Evolutionary conservation across 2,113 vertebrate species (phyloP), one percentile per base, ranked within the genome.

Genomic region (Calypte anna): DNA sequence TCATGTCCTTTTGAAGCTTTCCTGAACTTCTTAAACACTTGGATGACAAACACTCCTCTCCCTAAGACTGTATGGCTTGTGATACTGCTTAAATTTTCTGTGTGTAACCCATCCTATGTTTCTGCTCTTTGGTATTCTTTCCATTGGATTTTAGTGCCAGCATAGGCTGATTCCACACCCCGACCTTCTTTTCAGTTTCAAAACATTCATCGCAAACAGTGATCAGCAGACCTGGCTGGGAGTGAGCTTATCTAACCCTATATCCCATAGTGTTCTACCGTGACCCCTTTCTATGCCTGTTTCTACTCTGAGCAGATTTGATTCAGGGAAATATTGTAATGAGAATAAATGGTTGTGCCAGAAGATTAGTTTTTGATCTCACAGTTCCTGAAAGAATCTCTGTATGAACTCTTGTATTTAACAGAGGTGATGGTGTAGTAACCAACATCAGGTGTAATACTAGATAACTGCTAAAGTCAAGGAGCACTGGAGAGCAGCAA

Each of bases 301-400:
- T 91, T 63, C 74, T 82, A n/a, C 27, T 81, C 57, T 12, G 38
- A 73, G 67, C 44, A 70, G 48, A 69, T 76, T 77, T 76, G 22
- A 33, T 81, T 38, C 54, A 84, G 58, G 28, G 24, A 63, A 91
- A 76, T 75, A 73, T 22, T 92, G 63, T 75, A 72, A 88, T 72
- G 40, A 64, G 48, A 75, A 78, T 30, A 88, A 86, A 88, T 14
- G 20, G 24, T 64, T 57, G 28, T 87, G 72, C 69, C 69, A 92
- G 76, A 74, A 79, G 62, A 92, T 88, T 92, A 54, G 59, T 85
- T 91, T 92, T 93, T 86, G 74, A 2, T 68, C 51, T 68, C 53
- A 25, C 7, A 72, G 75, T 23, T 66, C 33, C 70, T 86, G 66
- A 88, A 94, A 77, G 72, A 86, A 81, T 81, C 53, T 86, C 44